Percentiles rank a stretch among this genome's conserved stretches.
These are phyloP conservation scores for Ephydatia muelleri DNA, from an alignment of 37 sponge, comb jelly and placozoan genomes.

Conservation along the genomic window DNA sequence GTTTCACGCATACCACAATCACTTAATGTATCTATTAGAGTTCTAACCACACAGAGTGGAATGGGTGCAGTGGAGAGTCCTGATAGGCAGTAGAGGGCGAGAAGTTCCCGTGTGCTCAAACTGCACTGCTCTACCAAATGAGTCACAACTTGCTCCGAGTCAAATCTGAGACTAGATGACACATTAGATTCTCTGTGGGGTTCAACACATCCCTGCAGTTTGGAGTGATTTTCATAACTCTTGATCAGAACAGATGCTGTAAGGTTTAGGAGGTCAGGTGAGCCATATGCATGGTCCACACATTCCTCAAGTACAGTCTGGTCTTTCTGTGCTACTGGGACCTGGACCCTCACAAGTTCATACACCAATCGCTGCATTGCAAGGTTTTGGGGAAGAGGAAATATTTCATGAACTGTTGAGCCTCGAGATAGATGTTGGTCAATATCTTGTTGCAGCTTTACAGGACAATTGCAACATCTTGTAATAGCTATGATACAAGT, in stretches of 20 bases:
- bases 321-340: constrained; percentile 22
- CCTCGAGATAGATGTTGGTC: constrained; percentile 32
- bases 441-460: constrained; percentile 12
- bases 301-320: constrained; percentile 30
- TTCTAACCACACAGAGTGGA: not conserved
- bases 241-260: not conserved
- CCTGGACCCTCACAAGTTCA: constrained; percentile 3
- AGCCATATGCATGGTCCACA: constrained; percentile 33
- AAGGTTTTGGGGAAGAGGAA: constrained; percentile 36
- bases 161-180: not conserved
- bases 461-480: constrained; percentile 1
- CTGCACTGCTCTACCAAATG: constrained; percentile 20
- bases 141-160: constrained; percentile 34
- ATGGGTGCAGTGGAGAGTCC: constrained; percentile 14
- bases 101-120: constrained; percentile 2
- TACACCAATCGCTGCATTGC: constrained; percentile 52
- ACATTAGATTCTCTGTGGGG: constrained; percentile 5
- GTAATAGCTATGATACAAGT: constrained; percentile 15
- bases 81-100: constrained; percentile 27
- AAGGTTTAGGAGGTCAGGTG: constrained; percentile 24
- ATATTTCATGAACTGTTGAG: constrained; percentile 1
- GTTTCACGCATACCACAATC: not conserved
- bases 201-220: not conserved
- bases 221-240: not conserved
- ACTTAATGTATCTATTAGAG: not conserved